These are phyloP conservation scores for Sphaeridia pumilis DNA, from an alignment of 2,888 invertebrate species.

Conservation along the genomic window DNA sequence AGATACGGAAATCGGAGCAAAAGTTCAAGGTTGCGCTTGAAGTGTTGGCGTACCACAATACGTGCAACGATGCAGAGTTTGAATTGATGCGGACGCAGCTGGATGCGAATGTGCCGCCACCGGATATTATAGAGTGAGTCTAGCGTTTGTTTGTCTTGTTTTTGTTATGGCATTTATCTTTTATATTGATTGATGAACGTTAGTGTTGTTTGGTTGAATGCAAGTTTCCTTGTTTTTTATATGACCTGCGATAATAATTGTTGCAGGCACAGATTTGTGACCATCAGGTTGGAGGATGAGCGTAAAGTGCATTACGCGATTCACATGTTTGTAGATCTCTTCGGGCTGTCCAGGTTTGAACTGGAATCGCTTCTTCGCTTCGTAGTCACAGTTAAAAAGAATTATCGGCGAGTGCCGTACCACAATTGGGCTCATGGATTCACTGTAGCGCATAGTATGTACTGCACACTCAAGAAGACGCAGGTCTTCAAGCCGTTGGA, in stretches of 20 bases:
- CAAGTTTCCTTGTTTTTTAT: too few species aligned
- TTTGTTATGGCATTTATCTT: too few species aligned
- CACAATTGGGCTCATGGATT: constrained; percentile 75
- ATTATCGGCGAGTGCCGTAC: constrained; percentile 56
- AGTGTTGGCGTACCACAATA: constrained; percentile 57
- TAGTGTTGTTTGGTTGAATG: too few species aligned
- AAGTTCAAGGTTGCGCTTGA: constrained; percentile 70
- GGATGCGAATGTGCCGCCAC: background rate
- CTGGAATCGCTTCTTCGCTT: constrained; percentile 56
- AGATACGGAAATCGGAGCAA: constrained; percentile 68
- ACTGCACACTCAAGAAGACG: constrained; percentile 55
- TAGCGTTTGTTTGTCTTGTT: too few species aligned
- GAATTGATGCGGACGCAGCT: constrained; percentile 14
- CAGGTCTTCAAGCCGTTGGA: constrained; percentile 50
- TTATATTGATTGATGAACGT: too few species aligned
- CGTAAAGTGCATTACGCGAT: constrained; percentile 61
- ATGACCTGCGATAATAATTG: too few species aligned
- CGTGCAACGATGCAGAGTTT: constrained; percentile 62
- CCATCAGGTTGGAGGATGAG: constrained; percentile 47
- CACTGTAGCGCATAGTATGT: constrained; percentile 74
- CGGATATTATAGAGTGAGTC: too few species aligned
- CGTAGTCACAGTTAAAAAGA: constrained; percentile 68
- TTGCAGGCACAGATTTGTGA: constrained; percentile 8
- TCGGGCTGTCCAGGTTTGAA: constrained; percentile 55
- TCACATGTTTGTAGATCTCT: constrained; percentile 64